Evolutionary conservation across 2,797 vertebrate genomes (phyloP).

Genomic region (Phoeniculus purpureus): DNA sequence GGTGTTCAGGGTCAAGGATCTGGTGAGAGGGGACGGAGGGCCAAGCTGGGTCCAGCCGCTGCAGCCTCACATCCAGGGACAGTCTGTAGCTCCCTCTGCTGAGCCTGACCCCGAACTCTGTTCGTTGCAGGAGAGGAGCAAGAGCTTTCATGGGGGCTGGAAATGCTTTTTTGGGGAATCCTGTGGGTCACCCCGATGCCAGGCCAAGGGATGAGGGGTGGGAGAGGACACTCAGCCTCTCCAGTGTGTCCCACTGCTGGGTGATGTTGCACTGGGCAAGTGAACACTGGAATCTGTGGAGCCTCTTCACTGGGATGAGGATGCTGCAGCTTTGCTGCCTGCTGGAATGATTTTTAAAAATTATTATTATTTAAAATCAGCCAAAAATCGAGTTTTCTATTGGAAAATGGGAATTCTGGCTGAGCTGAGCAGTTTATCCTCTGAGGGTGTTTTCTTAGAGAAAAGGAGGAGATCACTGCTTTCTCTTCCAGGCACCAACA

Average conservation of each 20-base stretch:
- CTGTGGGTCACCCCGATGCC: background rate
- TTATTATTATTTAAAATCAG: background rate
- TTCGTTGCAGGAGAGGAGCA: accelerated
- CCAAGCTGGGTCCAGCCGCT: background rate
- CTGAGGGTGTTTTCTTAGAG: background rate
- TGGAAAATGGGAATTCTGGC: background rate
- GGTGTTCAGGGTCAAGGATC: no score
- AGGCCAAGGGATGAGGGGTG: accelerated
- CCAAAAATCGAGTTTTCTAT: background rate
- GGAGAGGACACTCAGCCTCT: background rate
- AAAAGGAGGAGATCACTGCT: background rate
- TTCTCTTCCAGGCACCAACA: background rate
- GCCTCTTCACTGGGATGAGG: accelerated
- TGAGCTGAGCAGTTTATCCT: background rate
- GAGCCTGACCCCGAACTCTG: background rate
- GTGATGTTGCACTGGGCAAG: background rate
- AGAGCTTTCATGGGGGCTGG: accelerated
- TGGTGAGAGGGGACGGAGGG: background rate
- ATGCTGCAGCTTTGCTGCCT: background rate
- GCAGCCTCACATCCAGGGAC: background rate
- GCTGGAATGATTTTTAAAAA: background rate
- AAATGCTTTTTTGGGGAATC: accelerated
- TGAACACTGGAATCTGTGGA: no score
- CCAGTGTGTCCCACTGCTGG: accelerated
- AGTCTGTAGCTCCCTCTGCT: conserved; percentile 68